Evolutionary conservation across 2,888 invertebrate species (phyloP), one percentile per base, ranked within the genome.

Genomic region (Rhamphomyia laevipes): DNA sequence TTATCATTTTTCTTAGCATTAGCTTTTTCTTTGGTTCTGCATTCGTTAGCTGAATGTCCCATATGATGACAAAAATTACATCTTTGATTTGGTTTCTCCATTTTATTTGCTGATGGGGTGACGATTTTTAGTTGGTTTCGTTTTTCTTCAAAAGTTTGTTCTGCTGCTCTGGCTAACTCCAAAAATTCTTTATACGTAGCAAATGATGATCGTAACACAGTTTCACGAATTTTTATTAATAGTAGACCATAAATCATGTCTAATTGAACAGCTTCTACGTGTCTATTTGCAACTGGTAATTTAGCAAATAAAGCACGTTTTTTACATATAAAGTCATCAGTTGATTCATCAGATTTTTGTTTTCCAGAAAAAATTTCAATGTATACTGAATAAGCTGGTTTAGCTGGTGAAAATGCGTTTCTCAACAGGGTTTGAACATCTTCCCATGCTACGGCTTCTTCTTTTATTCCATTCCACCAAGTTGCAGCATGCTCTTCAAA

Each of bases 401-500:
- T 30, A 30, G 30, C 30, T 30, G 30, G 30, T 30, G 30, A 6
- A 30, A 30, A 30, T 30, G 30, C 30, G 11, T 30, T 6, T 11
- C 30, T 6, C 30, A 30, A 30, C 11, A 30, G 11, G 11, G 6
- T 30, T 9, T 9, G 30, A 30, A 30, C 30, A 21, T 21, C 6
- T 21, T 21, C 21, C 21, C 21, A 21, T 6, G 21, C 6, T 21
- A 21, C 21, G 3, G 21, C 21, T 21, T 21, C 21, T 4, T 21
- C 44, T 33, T 53, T 51, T 4, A 56, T 49, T 9, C 54, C 56
- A 18, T 53, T 49, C 56, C 58, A 56, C 55, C 56, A 58, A 1
- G 37, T 49, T 11, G 53, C 48, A 13, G 56, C 56, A 46, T 49
- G 48, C 12, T 53, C 56, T 16, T 52, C 47, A 1, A 56, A 35